Base-by-base conservation (phyloP, 2,113 vertebrate genomes). In the Sigmodon hispidus region DNA sequence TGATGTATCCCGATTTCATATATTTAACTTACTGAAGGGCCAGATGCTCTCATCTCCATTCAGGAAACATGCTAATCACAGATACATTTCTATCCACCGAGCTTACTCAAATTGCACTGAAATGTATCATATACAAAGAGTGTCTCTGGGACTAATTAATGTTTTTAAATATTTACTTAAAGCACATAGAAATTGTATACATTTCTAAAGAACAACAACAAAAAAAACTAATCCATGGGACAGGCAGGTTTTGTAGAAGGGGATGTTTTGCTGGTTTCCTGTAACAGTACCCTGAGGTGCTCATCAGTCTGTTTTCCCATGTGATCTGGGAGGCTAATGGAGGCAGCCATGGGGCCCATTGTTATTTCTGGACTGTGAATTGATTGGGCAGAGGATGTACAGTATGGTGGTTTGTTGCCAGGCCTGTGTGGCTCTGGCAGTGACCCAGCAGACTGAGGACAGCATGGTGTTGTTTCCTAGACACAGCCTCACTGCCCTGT, bases 131-230 rank as follows among this genome's bases (percentile, higher is more conserved):
- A 3, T 65, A 70, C 63, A 43, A 94, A 72, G 45, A 92, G 10
- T 43, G 9, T 87, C 75, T 57, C 50, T 52, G 52, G 55, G 89
- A 31, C 67, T 94, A 89, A 67, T 94, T 29, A 34, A 29, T 43
- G 6, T 96, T 96, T 48, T 24, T 67, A 97, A 89, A 86, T 93
- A 87, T 94, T 86, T 95, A 93, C 57, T 52, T 86, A 79, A 67
- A 94, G 59, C 6, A 69, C 22, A 57, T 52, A 88, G 81, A 85
- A 43, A 16, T 40, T 90, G 57, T 48, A 11, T 94, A 36, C 63
- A 72, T 92, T 88, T 93, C 52, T 80, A 86, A 22, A 86, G n/a
- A n/a, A n/a, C n/a, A n/a, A n/a, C n/a, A n/a, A n/a, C n/a, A 57
- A 77, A 77, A 95, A 52, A 52, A 50, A 52, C 59, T n/a, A 67